Evolutionary conservation across 2,888 invertebrate genomes (phyloP).

Genomic region (Drosophila fungiperda): DNA sequence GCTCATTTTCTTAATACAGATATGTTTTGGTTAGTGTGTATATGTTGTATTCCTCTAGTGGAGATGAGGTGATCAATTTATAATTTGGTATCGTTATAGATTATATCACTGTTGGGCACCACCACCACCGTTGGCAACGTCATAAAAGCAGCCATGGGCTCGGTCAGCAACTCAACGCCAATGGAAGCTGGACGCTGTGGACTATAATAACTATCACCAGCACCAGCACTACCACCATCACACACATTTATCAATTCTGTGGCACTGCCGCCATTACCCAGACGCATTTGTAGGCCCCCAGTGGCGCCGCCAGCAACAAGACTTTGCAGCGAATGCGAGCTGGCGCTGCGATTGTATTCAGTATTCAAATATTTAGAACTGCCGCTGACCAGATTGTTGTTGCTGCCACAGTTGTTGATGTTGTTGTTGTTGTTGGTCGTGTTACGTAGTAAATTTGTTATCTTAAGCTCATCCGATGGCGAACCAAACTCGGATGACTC

Average conservation of each 20-base stretch:
- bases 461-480: slow-evolving; percentile 84
- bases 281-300: slow-evolving; percentile 49
- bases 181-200: slow-evolving; percentile 58
- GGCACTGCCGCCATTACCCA: slow-evolving; percentile 65
- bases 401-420: slow-evolving; percentile 50
- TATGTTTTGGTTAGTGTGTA: slow-evolving; percentile 42
- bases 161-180: slow-evolving; percentile 69
- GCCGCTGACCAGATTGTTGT: slow-evolving; percentile 27
- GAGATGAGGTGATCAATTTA: slow-evolving; percentile 55
- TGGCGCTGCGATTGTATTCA: slow-evolving; percentile 82
- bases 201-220: slow-evolving; percentile 44
- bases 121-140: slow-evolving; percentile 83
- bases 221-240: slow-evolving; percentile 40
- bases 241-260: slow-evolving; percentile 58
- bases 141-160: slow-evolving; percentile 54
- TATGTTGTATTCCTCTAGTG: background rate
- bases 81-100: slow-evolving; percentile 84
- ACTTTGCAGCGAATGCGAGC: slow-evolving; percentile 82
- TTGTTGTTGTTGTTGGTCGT: slow-evolving; percentile 70
- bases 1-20: slow-evolving; percentile 53
- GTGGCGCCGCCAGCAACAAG: slow-evolving; percentile 46
- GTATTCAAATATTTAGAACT: slow-evolving; percentile 64
- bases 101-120: slow-evolving; percentile 81
- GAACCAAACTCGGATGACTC: slow-evolving; percentile 85
- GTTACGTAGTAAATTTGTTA: slow-evolving; percentile 71